These are phyloP conservation scores for Coleophora flavipennella DNA, from an alignment of 2,888 invertebrate genomes.

Conservation along the genomic window DNA sequence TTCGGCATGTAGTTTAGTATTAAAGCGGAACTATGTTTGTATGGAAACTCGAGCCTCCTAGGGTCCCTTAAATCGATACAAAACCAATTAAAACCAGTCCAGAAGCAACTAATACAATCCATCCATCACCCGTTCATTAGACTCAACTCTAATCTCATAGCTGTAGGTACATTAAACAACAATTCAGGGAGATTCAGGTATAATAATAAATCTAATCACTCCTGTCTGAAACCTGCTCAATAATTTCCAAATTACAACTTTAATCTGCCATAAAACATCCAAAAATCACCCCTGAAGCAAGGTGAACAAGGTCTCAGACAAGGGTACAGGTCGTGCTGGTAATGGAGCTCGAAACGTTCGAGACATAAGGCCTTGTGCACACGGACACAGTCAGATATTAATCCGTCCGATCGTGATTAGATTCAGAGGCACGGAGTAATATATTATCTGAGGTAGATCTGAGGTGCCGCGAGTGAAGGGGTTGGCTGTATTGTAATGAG, in stretches of 20 bases:
- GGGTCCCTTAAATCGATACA: no score
- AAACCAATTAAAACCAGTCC: no score
- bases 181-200: constrained; percentile 56
- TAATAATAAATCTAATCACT: constrained; percentile 58
- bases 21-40: no score
- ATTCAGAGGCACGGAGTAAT: constrained; percentile 68
- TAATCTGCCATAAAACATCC: constrained; percentile 7
- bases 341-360: constrained; percentile 37
- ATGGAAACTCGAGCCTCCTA: no score
- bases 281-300: constrained; percentile 17
- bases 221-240: constrained; percentile 33
- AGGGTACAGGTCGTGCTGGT: background rate
- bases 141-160: constrained; percentile 37
- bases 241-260: constrained; percentile 27
- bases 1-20: no score
- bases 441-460: constrained; percentile 60
- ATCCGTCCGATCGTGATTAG: constrained; percentile 69
- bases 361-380: constrained; percentile 42
- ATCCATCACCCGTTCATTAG: constrained; percentile 23
- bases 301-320: constrained; percentile 15
- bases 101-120: background rate
- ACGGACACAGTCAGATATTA: constrained; percentile 44
- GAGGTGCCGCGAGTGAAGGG: constrained; percentile 44
- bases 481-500: constrained; percentile 9
- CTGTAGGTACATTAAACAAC: constrained; percentile 56